These are phyloP conservation scores for Drosophila mettleri DNA, from an alignment of 2,888 invertebrate genomes.

Conservation along the genomic window DNA sequence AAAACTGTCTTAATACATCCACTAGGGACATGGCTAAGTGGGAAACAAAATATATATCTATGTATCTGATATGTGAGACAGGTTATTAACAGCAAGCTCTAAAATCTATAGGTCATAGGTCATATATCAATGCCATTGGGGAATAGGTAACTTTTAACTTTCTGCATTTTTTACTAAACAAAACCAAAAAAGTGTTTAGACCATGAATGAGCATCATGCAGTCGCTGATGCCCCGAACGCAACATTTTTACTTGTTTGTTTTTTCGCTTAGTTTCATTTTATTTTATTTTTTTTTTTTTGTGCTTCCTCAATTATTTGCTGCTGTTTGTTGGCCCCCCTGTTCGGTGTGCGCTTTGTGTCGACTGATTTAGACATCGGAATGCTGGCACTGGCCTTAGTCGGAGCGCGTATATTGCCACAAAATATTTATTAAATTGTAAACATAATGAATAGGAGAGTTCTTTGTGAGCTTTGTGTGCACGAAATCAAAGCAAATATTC, in stretches of 20 bases:
- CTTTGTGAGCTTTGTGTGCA: constrained; percentile 44
- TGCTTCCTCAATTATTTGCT: constrained; percentile 13
- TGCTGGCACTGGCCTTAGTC: constrained; percentile 1
- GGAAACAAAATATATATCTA: too few relatives aligned
- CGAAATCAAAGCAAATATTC: constrained; percentile 60
- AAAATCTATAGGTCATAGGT: too few relatives aligned
- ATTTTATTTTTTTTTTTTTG: too few relatives aligned
- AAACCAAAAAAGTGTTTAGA: too few relatives aligned
- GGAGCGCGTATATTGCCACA: constrained; percentile 16
- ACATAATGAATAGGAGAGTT: constrained; percentile 66
- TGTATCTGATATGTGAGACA: too few relatives aligned
- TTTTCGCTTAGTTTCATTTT: too few relatives aligned
- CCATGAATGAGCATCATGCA: background rate
- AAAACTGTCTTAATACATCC: too few relatives aligned
- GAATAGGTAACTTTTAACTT: too few relatives aligned
- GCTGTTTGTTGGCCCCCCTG: background rate
- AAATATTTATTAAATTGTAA: constrained; percentile 76
- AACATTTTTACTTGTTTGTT: background rate
- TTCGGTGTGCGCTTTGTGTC: background rate
- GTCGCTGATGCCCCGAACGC: background rate
- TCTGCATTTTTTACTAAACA: too few relatives aligned
- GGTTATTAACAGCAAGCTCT: too few relatives aligned
- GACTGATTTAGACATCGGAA: background rate
- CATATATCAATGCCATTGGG: too few relatives aligned
- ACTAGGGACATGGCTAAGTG: too few relatives aligned